A percentile compares a stretch with the other conserved stretches of the same genome.
phyloP scores from a whole-genome alignment of 2,113 vertebrate genomes.

The Promerops cafer region DNA sequence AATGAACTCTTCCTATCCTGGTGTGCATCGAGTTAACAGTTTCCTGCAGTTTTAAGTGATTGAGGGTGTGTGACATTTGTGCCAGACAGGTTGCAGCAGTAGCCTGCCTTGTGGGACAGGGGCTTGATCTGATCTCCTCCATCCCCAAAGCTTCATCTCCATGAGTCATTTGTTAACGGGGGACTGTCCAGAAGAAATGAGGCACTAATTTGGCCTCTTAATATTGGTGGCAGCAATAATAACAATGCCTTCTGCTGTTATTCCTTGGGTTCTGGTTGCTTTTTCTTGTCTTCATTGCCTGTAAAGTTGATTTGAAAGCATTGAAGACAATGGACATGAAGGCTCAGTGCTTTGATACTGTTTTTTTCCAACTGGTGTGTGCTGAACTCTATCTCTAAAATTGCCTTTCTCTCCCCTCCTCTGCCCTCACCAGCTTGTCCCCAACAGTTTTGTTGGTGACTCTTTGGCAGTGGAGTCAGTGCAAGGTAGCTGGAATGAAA shows the following conservation, averaged over 20 bases:
- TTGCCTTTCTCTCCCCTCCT: background rate
- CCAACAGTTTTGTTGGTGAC: background rate
- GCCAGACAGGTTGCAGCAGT: background rate
- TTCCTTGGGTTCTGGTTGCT: background rate
- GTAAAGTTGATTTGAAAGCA: background rate
- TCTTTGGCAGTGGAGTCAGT: background rate
- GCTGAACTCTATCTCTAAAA: background rate
- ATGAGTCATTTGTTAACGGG: background rate
- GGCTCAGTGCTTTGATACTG: background rate
- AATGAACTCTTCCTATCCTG: background rate
- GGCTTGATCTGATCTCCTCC: background rate
- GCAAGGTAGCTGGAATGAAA: background rate
- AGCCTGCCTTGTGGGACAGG: background rate
- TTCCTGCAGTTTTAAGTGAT: background rate
- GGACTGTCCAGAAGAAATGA: background rate
- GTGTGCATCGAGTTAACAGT: fast-evolving
- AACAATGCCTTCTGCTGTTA: fast-evolving
- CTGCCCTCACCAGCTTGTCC: background rate
- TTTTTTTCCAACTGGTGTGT: background rate
- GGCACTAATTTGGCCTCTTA: background rate
- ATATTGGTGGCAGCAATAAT: background rate
- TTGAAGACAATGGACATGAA: background rate
- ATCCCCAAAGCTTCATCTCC: background rate
- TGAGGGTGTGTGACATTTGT: background rate
- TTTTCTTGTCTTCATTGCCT: background rate